Evolutionary conservation across 2,888 invertebrate species (phyloP).

Genomic region (Helobdella robusta): DNA sequence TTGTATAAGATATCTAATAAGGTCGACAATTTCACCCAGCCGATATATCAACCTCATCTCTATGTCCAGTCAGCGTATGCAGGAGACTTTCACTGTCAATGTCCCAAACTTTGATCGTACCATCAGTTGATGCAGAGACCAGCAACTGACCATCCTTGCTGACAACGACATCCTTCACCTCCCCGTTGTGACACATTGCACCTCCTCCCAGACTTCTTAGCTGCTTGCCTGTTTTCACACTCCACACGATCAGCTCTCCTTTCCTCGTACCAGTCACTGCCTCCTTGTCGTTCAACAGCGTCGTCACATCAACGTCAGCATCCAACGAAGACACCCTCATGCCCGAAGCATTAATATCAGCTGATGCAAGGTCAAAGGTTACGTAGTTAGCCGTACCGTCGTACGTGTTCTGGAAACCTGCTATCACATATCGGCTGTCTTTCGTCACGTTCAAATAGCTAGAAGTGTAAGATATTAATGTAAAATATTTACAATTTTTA

Average conservation of each 20-base stretch:
- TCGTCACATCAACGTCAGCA: constrained; percentile 46
- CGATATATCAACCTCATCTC: constrained; percentile 26
- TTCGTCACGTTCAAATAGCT: constrained; percentile 42
- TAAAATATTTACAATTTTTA: not conserved
- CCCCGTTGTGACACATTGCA: constrained; percentile 41
- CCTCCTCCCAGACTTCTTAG: constrained; percentile 20
- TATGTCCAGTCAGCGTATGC: constrained; percentile 33
- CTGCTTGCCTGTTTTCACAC: constrained; percentile 39
- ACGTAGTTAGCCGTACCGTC: constrained; percentile 48
- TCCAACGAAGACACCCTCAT: constrained; percentile 45
- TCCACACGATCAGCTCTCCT: constrained; percentile 50
- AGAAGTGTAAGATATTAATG: constrained; percentile 3
- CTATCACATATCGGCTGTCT: constrained; percentile 42
- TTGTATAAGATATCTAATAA: not conserved
- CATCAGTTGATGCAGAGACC: constrained; percentile 47
- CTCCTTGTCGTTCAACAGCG: constrained; percentile 45
- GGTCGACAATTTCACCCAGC: not conserved
- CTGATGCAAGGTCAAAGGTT: constrained; percentile 45
- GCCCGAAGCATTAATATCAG: constrained; percentile 40
- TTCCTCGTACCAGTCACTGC: constrained; percentile 49
- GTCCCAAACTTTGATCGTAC: constrained; percentile 48
- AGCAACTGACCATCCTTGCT: constrained; percentile 45
- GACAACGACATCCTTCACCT: constrained; percentile 45
- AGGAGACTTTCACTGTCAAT: constrained; percentile 45
- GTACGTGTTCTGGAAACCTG: constrained; percentile 47